Base-by-base conservation (phyloP, 2,888 invertebrate genomes). In the Gryllus longicercus region DNA sequence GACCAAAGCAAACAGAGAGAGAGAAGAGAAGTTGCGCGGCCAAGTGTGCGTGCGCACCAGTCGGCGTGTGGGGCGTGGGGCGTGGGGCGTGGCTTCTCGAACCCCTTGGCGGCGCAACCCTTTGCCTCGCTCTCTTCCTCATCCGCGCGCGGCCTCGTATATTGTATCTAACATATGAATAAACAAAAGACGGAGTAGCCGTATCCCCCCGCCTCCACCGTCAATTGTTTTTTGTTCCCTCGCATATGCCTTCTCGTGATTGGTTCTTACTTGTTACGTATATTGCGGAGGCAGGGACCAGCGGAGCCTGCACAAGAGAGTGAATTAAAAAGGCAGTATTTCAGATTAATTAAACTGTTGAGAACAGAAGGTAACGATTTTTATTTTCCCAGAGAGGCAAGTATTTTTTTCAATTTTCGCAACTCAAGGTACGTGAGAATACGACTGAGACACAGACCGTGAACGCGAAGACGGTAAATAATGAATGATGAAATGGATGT, bases 91-190 rank as follows among this genome's bases (percentile, higher is more conserved):
- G 16, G 14, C 63, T 63, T n/a, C 63, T 63, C 4, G 16, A 63
- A n/a, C 63, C n/a, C 63, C 63, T 14, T 63, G 0, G 14, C 63
- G 38, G 14, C 63, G 16, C 63, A 63, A 63, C 63, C 63, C 63
- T 63, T 63, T n/a, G 63, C 63, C n/a, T 63, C 63, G 63, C 63
- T n/a, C 63, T n/a, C n/a, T 18, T n/a, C 63, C 16, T 63, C n/a
- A 4, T 63, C 63, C 8, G 63, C n/a, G 16, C 63, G 16, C 63
- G 63, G 16, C 3, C 63, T 14, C 63, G 14, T 63, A 63, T 63
- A 63, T 63, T 63, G 63, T 63, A 63, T 63, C 63, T 63, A 63
- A 63, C 63, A 63, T 63, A 63, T 63, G 63, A 63, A 63, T 63
- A 63, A 63, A 63, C 63, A 63, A 63, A 63, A 63, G 63, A 63